Evolutionary conservation across 30 jellyfish, hydroid and myxozoan genomes (phyloP), one percentile per base, ranked within the genome.

Genomic region (Hydractinia echinata): DNA sequence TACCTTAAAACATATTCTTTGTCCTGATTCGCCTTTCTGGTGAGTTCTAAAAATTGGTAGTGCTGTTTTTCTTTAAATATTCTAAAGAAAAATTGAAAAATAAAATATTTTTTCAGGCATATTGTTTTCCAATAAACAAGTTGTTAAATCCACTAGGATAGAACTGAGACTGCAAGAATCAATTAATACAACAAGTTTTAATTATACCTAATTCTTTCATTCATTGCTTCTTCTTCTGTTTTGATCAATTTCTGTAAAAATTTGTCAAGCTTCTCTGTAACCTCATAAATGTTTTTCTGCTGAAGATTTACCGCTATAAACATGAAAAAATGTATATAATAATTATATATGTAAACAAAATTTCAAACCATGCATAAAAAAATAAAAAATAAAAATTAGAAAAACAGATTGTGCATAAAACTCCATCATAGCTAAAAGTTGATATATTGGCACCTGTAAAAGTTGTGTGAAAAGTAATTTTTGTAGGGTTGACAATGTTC

Each of bases 171-270:
- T 72, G 4, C 81, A 49, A 15, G n/a, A 0, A 49, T 20, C 8
- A 49, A 76, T 15, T 15, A 76, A 49, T n/a, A 5, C 3, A 56
- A 79, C 18, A 60, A 16, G 0, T 4, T n/a, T 8, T 15, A 18
- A 50, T 15, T 11, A 5, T 61, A 93, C 99, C 99, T 74, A 61
- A 93, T 93, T 81, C 94, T 76, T 68, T 93, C 99, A 13, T 81
- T 82, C 96, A 93, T 87, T 54, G 96, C 96, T 55, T 93, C 94
- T 81, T 93, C 99, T 76, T 93, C 95, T 66, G 68, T 21, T 19
- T 71, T 49, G 4, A 84, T 69, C 50, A 85, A 81, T n/a, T 55
- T 61, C 64, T 87, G 84, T 20, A 84, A 88, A 19, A 84, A 83
- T 10, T 72, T 85, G 68, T 86, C 68, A 18, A 93, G 88, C 55